These are phyloP conservation scores for Eubucco bourcierii DNA, from an alignment of 2,113 vertebrate genomes.

Conservation along the genomic window DNA sequence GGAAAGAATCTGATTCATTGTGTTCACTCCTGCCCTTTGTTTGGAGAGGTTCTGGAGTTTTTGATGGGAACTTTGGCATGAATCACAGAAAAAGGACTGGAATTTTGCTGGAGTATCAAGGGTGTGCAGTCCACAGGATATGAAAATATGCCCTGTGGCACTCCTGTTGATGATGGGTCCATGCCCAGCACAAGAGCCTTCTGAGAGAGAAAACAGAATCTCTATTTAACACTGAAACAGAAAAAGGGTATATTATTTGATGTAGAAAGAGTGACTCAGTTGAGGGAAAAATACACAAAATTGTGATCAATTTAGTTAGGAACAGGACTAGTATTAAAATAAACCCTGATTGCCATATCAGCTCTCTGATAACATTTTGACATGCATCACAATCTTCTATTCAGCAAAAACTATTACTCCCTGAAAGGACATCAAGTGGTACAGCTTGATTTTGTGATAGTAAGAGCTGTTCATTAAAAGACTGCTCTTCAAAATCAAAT, in stretches of 20 bases:
- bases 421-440: neutral
- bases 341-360: neutral
- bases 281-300: slow-evolving; percentile 14
- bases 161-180: neutral
- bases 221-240: neutral
- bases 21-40: neutral
- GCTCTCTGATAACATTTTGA: slow-evolving; percentile 10
- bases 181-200: neutral
- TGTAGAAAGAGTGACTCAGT: neutral
- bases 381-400: neutral
- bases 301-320: neutral
- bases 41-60: neutral
- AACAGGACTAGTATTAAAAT: neutral
- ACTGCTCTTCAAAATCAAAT: neutral
- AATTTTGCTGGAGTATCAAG: neutral
- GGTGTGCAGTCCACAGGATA: neutral
- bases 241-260: neutral
- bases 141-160: neutral
- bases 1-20: neutral
- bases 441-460: neutral
- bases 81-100: neutral
- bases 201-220: neutral
- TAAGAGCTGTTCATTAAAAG: neutral
- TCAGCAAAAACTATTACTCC: neutral
- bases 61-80: neutral